Conservation (phyloP, 2,113 vertebrate genomes). For the Merops nubicus region DNA sequence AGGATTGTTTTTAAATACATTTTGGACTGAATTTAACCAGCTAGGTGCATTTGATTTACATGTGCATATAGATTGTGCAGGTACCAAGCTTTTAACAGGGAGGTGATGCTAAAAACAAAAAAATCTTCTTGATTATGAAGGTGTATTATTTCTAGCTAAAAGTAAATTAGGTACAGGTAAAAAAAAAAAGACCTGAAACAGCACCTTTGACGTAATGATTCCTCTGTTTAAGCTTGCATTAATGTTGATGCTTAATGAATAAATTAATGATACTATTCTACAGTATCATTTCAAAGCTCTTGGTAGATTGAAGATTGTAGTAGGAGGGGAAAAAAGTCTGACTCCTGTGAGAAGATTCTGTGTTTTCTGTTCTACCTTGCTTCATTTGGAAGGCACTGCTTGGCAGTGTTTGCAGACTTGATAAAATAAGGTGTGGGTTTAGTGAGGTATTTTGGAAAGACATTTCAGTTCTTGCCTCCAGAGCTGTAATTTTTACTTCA, state of each 20-base stretch:
- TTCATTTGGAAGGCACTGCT: background rate
- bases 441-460: background rate
- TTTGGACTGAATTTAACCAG: background rate
- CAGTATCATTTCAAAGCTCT: background rate
- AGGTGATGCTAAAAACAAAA: background rate
- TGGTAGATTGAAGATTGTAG: background rate
- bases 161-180: background rate
- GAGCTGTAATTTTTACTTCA: background rate
- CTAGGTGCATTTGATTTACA: background rate
- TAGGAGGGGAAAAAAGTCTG: background rate
- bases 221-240: background rate
- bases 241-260: background rate
- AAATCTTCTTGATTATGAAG: background rate
- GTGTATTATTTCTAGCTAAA: background rate
- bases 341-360: background rate
- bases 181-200: slow-evolving; percentile 9
- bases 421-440: background rate
- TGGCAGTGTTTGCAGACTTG: background rate
- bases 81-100: background rate
- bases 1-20: background rate
- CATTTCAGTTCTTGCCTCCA: background rate
- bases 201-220: background rate
- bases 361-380: background rate
- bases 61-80: background rate
- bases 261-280: background rate